Percentiles rank a stretch among this genome's conserved stretches.
Conservation (phyloP, 2,113 vertebrate species). For the Tretioscincus oriximinensis region DNA sequence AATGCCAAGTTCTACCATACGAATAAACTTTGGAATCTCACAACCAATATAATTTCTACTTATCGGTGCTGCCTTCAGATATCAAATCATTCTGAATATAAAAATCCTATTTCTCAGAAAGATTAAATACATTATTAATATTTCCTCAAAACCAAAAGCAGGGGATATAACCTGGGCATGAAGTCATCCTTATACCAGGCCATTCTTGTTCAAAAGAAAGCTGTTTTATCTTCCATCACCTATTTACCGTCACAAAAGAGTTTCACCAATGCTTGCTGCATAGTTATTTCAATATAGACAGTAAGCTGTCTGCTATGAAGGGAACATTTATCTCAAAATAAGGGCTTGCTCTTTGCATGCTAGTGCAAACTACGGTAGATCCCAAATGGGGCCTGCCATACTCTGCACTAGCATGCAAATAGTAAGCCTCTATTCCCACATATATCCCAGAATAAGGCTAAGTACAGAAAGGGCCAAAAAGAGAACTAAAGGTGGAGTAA, state of each 20-base stretch:
- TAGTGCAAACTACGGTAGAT: too few relatives aligned
- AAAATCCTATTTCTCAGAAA: constrained; percentile 9
- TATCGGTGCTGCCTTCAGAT: neutral
- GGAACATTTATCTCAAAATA: too few relatives aligned
- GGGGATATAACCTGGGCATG: neutral
- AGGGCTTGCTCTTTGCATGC: too few relatives aligned
- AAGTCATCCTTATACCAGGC: neutral
- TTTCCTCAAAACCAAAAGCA: neutral
- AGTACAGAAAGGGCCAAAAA: neutral
- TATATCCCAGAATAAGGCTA: too few relatives aligned
- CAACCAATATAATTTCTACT: neutral
- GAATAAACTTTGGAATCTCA: neutral
- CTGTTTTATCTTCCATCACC: neutral
- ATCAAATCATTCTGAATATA: neutral
- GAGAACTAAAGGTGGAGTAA: neutral
- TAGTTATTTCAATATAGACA: neutral
- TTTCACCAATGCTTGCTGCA: neutral
- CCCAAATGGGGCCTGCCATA: too few relatives aligned
- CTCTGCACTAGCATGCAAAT: too few relatives aligned
- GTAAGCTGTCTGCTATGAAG: neutral
- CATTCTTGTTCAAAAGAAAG: neutral
- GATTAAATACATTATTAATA: constrained; percentile 29
- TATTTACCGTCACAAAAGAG: neutral
- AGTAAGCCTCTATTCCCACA: too few relatives aligned
- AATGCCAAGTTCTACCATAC: constrained; percentile 12